phyloP scores from a whole-genome alignment of 2,888 invertebrate species.

The Trichogramma evanescens region DNA sequence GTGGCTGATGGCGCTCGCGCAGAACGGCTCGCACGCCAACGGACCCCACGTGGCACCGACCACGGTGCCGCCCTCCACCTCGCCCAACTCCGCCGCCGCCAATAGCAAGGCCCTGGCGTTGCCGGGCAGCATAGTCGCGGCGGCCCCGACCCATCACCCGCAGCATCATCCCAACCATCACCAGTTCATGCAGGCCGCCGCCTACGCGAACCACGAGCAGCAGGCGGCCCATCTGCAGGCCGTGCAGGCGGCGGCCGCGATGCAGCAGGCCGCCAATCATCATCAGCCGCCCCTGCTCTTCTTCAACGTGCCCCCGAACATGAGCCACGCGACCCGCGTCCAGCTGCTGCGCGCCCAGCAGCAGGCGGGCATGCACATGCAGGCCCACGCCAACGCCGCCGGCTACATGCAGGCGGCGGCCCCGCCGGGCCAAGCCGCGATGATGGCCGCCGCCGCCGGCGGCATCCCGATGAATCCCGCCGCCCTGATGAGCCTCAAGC shows the following conservation, averaged over 20 bases:
- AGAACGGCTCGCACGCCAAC: conserved; percentile 32
- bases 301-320: conserved; percentile 41
- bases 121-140: conserved; percentile 40
- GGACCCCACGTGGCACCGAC: conserved; percentile 16
- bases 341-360: neutral
- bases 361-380: conserved; percentile 29
- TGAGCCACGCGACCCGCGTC: neutral
- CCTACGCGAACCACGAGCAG: conserved; percentile 16
- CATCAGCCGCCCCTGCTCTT: conserved; percentile 39
- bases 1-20: conserved; percentile 44
- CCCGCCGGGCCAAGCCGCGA: conserved; percentile 40
- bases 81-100: conserved; percentile 28
- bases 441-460: conserved; percentile 34
- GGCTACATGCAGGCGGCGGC: conserved; percentile 29
- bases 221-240: conserved; percentile 29
- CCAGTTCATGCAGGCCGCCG: conserved; percentile 38
- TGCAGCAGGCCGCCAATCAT: conserved; percentile 46
- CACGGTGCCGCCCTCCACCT: conserved; percentile 28
- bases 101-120: conserved; percentile 46
- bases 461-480: conserved; percentile 40
- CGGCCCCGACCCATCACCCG: conserved; percentile 27
- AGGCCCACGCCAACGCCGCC: conserved; percentile 37
- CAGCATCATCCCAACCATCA: conserved; percentile 31
- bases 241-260: conserved; percentile 59
- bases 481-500: conserved; percentile 54